Evolutionary conservation across 2,797 vertebrate species (phyloP).

Genomic region (Avahi laniger): DNA sequence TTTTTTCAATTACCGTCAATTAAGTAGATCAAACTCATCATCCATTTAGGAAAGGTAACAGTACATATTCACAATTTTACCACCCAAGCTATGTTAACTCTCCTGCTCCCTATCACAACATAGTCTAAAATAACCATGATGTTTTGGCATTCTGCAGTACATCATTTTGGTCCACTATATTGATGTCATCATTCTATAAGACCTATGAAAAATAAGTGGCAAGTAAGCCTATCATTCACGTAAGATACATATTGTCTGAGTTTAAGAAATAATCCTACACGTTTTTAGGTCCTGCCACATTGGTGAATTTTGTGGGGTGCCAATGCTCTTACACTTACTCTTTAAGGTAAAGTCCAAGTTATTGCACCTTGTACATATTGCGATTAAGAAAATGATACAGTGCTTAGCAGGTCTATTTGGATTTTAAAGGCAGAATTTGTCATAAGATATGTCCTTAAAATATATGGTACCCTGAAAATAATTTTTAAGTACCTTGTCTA

Average conservation of each 20-base stretch:
- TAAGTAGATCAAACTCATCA: background rate
- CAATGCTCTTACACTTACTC: background rate
- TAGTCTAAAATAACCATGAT: background rate
- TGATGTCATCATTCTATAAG: background rate
- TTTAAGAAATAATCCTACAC: background rate
- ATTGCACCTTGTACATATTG: background rate
- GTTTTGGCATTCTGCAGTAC: background rate
- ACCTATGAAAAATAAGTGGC: background rate
- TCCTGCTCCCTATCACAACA: background rate
- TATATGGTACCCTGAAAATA: background rate
- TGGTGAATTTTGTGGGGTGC: background rate
- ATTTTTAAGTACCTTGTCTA: background rate
- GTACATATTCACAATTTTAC: background rate
- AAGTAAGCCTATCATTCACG: background rate
- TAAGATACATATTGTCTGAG: background rate
- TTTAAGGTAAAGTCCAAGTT: background rate
- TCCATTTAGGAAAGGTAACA: background rate
- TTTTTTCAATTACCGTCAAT: background rate
- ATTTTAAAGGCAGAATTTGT: background rate
- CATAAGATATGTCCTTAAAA: background rate
- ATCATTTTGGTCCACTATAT: background rate
- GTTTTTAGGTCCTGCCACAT: background rate
- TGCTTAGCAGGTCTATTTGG: background rate
- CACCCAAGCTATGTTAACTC: background rate
- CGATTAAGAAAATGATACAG: background rate